These are phyloP conservation scores for Holcopasites calliopsidis DNA, from an alignment of 1,140 invertebrate genomes.

Conservation along the genomic window DNA sequence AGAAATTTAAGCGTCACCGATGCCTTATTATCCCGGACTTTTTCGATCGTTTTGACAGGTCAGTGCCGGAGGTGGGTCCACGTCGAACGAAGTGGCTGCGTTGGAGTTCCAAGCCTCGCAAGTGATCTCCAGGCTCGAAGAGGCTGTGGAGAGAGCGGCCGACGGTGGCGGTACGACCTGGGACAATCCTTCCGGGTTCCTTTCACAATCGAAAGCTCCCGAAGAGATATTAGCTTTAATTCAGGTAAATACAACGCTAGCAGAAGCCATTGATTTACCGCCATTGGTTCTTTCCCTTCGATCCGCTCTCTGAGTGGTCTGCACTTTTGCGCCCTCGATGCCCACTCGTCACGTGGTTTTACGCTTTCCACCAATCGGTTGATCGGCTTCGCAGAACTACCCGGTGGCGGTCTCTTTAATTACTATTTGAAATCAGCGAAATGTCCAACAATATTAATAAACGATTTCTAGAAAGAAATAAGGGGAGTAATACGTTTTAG, in stretches of 20 bases:
- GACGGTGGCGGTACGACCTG: conserved; percentile 77
- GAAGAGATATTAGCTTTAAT: conserved; percentile 77
- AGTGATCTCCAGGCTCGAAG: conserved; percentile 83
- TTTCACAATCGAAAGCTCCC: conserved; percentile 70
- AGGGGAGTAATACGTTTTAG: background rate
- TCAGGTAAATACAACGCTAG: conserved; percentile 69
- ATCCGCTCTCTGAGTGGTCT: background rate
- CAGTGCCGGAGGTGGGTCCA: conserved; percentile 64
- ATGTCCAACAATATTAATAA: background rate
- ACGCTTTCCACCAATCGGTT: conserved; percentile 1
- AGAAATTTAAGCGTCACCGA: background rate
- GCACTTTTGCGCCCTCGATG: background rate
- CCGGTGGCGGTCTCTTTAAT: background rate
- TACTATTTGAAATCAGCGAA: background rate
- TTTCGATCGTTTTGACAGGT: conserved; percentile 76
- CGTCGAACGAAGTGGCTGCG: conserved; percentile 75
- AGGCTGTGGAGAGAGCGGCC: conserved; percentile 80
- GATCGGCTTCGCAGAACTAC: background rate
- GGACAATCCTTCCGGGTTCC: conserved; percentile 76
- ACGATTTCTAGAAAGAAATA: background rate
- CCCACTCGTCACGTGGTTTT: conserved; percentile 42
- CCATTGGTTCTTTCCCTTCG: conserved; percentile 35
- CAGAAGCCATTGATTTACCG: conserved; percentile 38
- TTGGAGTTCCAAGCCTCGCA: conserved; percentile 85
- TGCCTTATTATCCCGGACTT: conserved; percentile 36